Evolutionary conservation across 2,113 vertebrate genomes (phyloP), one percentile per base, ranked within the genome.

Genomic region (Salminus brasiliensis): DNA sequence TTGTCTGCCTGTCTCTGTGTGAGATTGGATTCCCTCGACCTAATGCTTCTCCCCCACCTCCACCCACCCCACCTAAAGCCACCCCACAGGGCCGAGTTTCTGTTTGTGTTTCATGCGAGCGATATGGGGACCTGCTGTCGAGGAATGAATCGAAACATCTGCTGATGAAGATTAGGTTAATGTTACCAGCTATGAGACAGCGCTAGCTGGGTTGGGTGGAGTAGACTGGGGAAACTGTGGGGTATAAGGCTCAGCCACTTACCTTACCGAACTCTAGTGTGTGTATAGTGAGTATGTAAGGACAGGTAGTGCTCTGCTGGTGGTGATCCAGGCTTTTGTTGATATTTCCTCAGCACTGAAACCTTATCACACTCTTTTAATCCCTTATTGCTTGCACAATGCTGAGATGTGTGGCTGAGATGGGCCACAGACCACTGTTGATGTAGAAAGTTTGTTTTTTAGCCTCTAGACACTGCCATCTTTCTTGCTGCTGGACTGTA

Each of bases 1-100:
- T n/a, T 92, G 90, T 91, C 91, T 90, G 84, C 80, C 82, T 86
- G 89, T 85, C 88, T 91, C 89, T 88, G 86, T 82, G 85, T 89
- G 88, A 91, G 91, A 92, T 92, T 92, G 88, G 88, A 89, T 90
- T 91, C 88, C 85, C 85, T 76, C 66, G 86, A 83, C 79, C 55
- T 67, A 72, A 55, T 73, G 78, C 55, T 16, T 5, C 32, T 30
- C 76, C 53, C 4, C 16, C 27, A n/a, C 66, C 52, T n/a, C n/a
- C n/a, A n/a, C n/a, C n/a, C n/a, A n/a, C n/a, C n/a, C n/a, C n/a
- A n/a, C n/a, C n/a, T n/a, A n/a, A n/a, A n/a, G 21, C 45, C 32
- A 13, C 13, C 55, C 62, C 67, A 13, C 23, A 18, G 3, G 23
- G 30, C 41, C 45, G 13, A 18, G 34, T 4, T 49, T 36, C 11